phyloP scores from a whole-genome alignment of 1,140 invertebrate genomes.

The Listronotus oregonensis region DNA sequence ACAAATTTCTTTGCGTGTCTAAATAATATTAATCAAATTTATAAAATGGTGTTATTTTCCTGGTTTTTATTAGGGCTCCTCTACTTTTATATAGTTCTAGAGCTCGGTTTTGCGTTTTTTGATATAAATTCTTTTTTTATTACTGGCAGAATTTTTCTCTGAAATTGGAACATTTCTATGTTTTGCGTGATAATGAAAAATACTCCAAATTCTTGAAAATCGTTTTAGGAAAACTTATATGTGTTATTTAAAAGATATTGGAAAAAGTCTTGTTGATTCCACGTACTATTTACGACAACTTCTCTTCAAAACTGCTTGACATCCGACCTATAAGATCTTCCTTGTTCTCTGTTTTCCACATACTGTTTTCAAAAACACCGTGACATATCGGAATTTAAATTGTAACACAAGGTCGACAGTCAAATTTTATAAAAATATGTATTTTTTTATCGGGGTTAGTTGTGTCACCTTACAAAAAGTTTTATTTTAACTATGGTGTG shows the following conservation, averaged over 20 bases:
- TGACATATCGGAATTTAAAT: no score
- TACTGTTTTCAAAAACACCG: no score
- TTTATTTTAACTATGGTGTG: no score
- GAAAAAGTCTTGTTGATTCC: no score
- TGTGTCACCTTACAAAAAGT: no score
- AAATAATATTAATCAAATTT: slow-evolving; percentile 37
- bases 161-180: slow-evolving; percentile 23
- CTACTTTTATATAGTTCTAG: slow-evolving; percentile 29
- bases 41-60: slow-evolving; percentile 36
- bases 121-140: slow-evolving; percentile 25
- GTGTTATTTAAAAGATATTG: background rate
- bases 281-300: no score
- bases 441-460: no score
- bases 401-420: no score
- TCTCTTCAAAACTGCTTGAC: no score
- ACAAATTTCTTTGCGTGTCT: slow-evolving; percentile 37
- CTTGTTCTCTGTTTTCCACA: no score
- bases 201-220: slow-evolving; percentile 10
- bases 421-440: no score
- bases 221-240: background rate
- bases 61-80: slow-evolving; percentile 35
- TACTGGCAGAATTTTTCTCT: slow-evolving; percentile 12
- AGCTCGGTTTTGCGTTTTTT: slow-evolving; percentile 22
- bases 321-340: no score
- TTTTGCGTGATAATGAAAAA: slow-evolving; percentile 29